Evolutionary conservation across 2,797 vertebrate species (phyloP), one percentile per base, ranked within the genome.

Genomic region (Tamandua tetradactyla): DNA sequence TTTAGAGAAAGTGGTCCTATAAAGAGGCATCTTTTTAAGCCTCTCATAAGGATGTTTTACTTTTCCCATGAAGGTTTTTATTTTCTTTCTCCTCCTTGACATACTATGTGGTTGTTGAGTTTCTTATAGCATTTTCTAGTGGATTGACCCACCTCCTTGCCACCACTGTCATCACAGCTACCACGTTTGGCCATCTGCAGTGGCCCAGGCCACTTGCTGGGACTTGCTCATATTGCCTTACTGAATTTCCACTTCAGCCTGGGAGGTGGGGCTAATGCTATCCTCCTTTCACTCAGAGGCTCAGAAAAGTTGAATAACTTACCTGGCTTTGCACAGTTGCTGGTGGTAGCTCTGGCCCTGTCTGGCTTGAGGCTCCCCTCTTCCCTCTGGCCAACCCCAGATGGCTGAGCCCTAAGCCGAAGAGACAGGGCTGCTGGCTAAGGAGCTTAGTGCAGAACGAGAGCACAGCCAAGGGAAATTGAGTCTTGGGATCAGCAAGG

Each of bases 401-500:
- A 8, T 0, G 15, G 57, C 79, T 49, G 32, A 92, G 61, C 40
- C 66, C 57, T 78, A 76, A 74, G 90, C 92, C 0, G 6, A 32
- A 64, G 61, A 93, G 84, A 57, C 32, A 95, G 89, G 72, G 64
- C 74, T 14, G 10, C 49, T 52, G 37, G 49, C 83, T 89, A 93
- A 94, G 76, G 57, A 1, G 64, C 89, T 96, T 81, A 82, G 52
- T 2, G 7, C 32, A 27, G 37, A 55, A 11, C 55, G 13, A 35
- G 61, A 91, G 83, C 91, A 55, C 66, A 71, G 74, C 35, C 64
- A 62, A 59, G 80, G 52, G 35, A 40, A 40, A 14, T 9, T 66
- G 23, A 5, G 30, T 61, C 71, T 7, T 20, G 71, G 79, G 5
- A 32, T 81, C 15, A 3, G 81, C 1, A 4, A 78, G 35, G 4